Percentiles rank a stretch among this genome's conserved stretches.
phyloP scores from a whole-genome alignment of 2,797 vertebrate species.

The Tangara arthus region DNA sequence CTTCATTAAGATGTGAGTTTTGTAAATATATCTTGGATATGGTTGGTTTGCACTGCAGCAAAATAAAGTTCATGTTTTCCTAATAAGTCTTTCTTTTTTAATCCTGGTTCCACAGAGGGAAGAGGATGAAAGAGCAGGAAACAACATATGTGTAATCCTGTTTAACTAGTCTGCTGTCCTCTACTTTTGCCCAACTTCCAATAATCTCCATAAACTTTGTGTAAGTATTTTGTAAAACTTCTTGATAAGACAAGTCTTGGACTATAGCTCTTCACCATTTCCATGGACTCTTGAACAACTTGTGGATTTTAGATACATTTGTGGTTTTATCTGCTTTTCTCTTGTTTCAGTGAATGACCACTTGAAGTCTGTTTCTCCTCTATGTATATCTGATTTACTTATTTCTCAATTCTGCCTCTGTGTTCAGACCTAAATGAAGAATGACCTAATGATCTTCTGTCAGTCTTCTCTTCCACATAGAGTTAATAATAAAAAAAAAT shows the following conservation, averaged over 20 bases:
- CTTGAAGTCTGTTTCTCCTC: not conserved
- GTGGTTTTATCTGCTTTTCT: not conserved
- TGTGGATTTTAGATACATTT: not conserved
- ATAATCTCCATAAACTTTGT: not conserved
- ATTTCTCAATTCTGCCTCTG: not conserved
- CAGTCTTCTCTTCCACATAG: not conserved
- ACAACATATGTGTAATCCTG: not conserved
- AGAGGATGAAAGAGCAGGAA: not conserved
- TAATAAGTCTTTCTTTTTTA: not conserved
- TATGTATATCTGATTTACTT: not conserved
- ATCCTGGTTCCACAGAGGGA: not conserved
- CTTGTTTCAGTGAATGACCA: not conserved
- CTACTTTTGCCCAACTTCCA: not conserved
- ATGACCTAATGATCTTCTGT: not conserved
- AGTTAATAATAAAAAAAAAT: not conserved
- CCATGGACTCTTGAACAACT: not conserved
- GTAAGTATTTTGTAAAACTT: not conserved
- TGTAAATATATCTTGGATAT: not conserved
- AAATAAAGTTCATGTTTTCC: not conserved
- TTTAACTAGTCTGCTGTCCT: not conserved
- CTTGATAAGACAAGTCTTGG: not conserved
- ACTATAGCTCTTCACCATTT: not conserved
- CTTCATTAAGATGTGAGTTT: not conserved
- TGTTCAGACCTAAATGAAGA: not conserved
- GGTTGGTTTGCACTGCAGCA: not conserved